Evolutionary conservation across 2,888 invertebrate species (phyloP).

Genomic region (Sthenelais limicola): DNA sequence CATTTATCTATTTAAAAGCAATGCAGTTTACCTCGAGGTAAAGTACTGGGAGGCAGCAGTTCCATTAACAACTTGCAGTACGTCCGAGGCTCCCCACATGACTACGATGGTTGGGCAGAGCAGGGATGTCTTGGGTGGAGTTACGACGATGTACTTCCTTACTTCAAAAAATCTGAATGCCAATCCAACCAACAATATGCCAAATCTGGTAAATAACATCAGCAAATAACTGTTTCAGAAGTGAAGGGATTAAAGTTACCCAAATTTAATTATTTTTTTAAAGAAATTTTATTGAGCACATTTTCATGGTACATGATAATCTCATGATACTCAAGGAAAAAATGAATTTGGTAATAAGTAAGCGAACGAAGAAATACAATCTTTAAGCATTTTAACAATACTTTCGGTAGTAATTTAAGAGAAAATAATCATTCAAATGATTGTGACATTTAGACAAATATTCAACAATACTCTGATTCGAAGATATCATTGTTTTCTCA

Average conservation of each 20-base stretch:
- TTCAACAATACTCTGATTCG: too few species aligned
- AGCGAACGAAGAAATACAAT: too few species aligned
- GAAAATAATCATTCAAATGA: too few species aligned
- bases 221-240: not conserved
- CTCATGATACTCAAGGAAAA: too few species aligned
- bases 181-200: slow-evolving; percentile 15
- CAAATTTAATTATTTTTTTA: too few species aligned
- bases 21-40: slow-evolving; percentile 92
- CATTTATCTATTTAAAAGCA: slow-evolving; percentile 72
- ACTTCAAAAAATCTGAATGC: slow-evolving; percentile 74
- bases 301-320: too few species aligned
- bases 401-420: too few species aligned
- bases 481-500: too few species aligned
- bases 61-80: slow-evolving; percentile 94
- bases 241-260: not conserved
- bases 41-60: slow-evolving; percentile 90
- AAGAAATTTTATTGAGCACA: too few species aligned
- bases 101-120: slow-evolving; percentile 90
- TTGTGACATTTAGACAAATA: too few species aligned
- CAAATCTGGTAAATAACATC: slow-evolving; percentile 51
- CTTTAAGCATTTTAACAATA: too few species aligned
- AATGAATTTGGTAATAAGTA: too few species aligned
- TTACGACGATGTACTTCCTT: slow-evolving; percentile 82
- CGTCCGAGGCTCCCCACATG: slow-evolving; percentile 83
- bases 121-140: slow-evolving; percentile 92